Percentiles rank a stretch among this genome's conserved stretches.
phyloP scores from a whole-genome alignment of 2,888 invertebrate genomes.

The Amblyjoppa proteus region DNA sequence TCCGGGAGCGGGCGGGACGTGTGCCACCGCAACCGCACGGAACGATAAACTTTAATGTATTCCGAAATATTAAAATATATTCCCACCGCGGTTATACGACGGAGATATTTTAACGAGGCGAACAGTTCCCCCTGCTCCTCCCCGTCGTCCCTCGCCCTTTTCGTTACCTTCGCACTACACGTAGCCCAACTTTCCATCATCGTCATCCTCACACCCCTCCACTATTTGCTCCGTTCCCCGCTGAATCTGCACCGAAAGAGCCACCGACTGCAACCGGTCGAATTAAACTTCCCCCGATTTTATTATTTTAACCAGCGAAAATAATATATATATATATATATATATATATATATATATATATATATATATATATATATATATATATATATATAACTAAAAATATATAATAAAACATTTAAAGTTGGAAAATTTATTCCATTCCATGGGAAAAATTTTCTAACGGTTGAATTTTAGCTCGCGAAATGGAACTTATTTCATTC shows the following conservation, averaged over 20 bases:
- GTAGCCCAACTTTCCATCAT: constrained; percentile 46
- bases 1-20: constrained; percentile 20
- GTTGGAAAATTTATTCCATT: background rate
- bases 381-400: no score
- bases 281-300: constrained; percentile 21
- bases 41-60: constrained; percentile 85
- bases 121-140: constrained; percentile 15
- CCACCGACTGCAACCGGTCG: constrained; percentile 1
- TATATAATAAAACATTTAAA: no score
- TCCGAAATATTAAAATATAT: constrained; percentile 85
- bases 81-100: constrained; percentile 80
- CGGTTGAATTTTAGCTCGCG: background rate
- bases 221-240: background rate
- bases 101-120: constrained; percentile 83
- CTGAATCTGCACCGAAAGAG: background rate
- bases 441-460: background rate
- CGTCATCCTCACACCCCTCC: constrained; percentile 3
- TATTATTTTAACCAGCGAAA: constrained; percentile 23
- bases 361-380: no score
- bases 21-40: constrained; percentile 57
- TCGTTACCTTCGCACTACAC: constrained; percentile 46
- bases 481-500: no score
- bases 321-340: background rate
- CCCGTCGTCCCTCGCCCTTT: constrained; percentile 14
- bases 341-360: no score